Evolutionary conservation across 1,140 invertebrate genomes (phyloP), one percentile per base, ranked within the genome.

Genomic region (Drosophila dunni): DNA sequence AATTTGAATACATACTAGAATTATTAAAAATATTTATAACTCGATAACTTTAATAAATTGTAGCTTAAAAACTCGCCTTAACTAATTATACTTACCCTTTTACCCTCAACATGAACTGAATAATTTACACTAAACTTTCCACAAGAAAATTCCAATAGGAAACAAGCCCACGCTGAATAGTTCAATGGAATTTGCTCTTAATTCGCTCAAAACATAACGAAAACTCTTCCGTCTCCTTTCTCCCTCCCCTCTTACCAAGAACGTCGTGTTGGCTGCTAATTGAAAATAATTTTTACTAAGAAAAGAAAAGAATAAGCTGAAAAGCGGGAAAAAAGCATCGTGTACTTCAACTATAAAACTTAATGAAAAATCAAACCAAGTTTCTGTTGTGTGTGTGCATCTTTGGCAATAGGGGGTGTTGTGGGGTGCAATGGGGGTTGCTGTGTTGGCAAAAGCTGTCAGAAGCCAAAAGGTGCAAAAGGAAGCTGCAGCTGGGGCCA

Each of bases 301-400:
- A 36, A 73, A 56, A 6, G 24, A 11, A 69, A 68, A 61, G 51
- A 46, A 63, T 50, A 67, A 44, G 17, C 17, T 20, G 38, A 34
- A 29, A 34, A 34, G 33, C n/a, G 33, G 33, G 17, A 20, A 56
- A 29, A 51, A 34, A 29, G n/a, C 2, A 34, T 66, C 56, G 15
- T 58, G 8, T 44, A 45, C 72, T 73, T 60, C 67, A 75, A 17
- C 62, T 57, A 66, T 57, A 66, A 53, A 84, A 84, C 77, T 84
- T 84, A 84, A 84, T 84, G 81, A 84, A 84, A 84, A 84, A 84
- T 84, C 77, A 84, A 84, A 67, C 77, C 66, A 57, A 75, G 67
- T 64, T 75, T 45, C 24, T 51, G 36, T 7, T 40, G 13, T 42
- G 61, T 15, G 7, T 15, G 13, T 9, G 45, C 17, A 45, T 20